phyloP scores from a whole-genome alignment of 1,140 invertebrate genomes.

The Anastrepha obliqua region DNA sequence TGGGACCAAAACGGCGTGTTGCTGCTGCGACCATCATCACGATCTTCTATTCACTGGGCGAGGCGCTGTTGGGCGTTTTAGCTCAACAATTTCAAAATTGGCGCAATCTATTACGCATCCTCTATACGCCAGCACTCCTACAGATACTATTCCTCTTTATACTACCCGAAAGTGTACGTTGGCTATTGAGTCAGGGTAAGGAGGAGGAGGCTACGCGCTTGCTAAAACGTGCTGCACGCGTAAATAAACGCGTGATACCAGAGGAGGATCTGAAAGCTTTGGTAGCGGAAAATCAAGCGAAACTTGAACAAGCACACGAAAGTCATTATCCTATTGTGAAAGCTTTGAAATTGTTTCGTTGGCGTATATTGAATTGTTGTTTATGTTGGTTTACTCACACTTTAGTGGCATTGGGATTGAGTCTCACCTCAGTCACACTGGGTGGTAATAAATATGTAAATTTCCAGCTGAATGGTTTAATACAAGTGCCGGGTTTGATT shows the following conservation, averaged over 20 bases:
- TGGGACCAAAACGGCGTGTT: conserved; percentile 84
- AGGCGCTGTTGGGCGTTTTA: conserved; percentile 80
- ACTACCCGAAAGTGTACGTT: conserved; percentile 81
- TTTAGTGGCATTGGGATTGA: conserved; percentile 87
- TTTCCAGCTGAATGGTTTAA: conserved; percentile 82
- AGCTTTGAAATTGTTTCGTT: conserved; percentile 63
- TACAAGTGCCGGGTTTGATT: conserved; percentile 84
- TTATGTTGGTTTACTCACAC: conserved; percentile 83
- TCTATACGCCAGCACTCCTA: conserved; percentile 82
- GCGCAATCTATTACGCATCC: conserved; percentile 80
- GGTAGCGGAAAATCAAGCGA: conserved; percentile 61
- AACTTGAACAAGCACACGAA: conserved; percentile 65
- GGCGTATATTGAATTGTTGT: conserved; percentile 79
- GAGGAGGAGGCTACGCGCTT: conserved; percentile 78
- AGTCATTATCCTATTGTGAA: conserved; percentile 67
- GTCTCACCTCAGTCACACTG: conserved; percentile 86
- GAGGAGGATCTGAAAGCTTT: conserved; percentile 75
- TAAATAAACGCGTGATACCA: conserved; percentile 80
- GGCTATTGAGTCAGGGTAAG: conserved; percentile 83
- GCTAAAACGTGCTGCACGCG: conserved; percentile 79
- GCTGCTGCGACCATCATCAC: conserved; percentile 84
- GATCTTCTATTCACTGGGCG: conserved; percentile 82
- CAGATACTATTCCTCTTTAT: conserved; percentile 79
- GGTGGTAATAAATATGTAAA: conserved; percentile 83
- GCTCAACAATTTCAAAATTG: conserved; percentile 83